Conservation (phyloP, 92 coral and sea anemone genomes). For the Isaurus tuberculatus region DNA sequence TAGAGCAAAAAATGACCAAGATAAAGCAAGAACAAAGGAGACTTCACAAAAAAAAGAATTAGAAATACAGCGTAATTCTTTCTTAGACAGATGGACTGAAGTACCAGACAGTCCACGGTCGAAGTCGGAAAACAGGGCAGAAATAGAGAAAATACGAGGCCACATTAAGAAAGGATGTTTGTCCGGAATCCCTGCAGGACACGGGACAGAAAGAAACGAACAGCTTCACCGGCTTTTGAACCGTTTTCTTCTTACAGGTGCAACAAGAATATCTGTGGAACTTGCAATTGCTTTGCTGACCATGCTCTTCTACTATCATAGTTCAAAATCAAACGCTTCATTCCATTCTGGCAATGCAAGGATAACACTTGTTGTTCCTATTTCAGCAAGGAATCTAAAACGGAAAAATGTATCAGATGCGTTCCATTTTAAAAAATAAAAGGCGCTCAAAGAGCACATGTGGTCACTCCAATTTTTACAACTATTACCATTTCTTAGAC, state of each 20-base stretch:
- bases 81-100: not conserved
- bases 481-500: too few relatives aligned
- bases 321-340: slow-evolving; percentile 20
- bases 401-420: not conserved
- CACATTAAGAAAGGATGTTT: slow-evolving; percentile 51
- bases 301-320: slow-evolving; percentile 24
- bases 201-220: slow-evolving; percentile 51
- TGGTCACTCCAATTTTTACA: too few relatives aligned
- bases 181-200: slow-evolving; percentile 38
- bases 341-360: slow-evolving; percentile 39
- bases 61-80: not conserved
- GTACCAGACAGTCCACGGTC: slow-evolving; percentile 5
- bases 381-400: not conserved
- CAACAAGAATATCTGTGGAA: slow-evolving; percentile 23
- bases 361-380: slow-evolving; percentile 12
- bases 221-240: slow-evolving; percentile 43
- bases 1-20: slow-evolving; percentile 39
- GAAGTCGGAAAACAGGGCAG: slow-evolving; percentile 7
- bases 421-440: too few relatives aligned
- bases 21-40: slow-evolving; percentile 27
- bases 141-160: slow-evolving; percentile 33
- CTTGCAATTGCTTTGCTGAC: slow-evolving; percentile 45
- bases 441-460: too few relatives aligned
- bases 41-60: not conserved
- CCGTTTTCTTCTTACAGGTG: slow-evolving; percentile 48